Evolutionary conservation across 2,113 vertebrate genomes (phyloP).

Genomic region (Odocoileus virginianus): DNA sequence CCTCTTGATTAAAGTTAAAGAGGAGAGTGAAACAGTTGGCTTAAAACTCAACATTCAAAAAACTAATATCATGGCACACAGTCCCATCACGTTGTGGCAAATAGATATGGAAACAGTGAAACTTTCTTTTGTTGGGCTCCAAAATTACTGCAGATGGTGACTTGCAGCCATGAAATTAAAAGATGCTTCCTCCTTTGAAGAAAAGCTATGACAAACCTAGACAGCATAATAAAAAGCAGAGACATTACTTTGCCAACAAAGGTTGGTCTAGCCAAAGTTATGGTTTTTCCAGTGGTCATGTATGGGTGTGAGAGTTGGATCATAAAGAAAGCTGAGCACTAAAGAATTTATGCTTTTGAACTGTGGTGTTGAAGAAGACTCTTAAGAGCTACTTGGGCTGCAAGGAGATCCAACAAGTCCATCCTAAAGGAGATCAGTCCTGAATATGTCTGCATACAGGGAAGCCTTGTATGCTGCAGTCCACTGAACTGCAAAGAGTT

Average conservation of each 20-base stretch:
- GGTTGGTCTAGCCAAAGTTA: neutral
- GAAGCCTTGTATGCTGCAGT: neutral
- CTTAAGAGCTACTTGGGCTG: neutral
- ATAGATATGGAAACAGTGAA: neutral
- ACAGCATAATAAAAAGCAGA: neutral
- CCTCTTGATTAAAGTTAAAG: neutral
- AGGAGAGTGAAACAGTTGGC: neutral
- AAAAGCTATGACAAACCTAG: neutral
- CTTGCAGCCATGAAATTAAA: neutral
- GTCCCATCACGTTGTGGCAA: neutral
- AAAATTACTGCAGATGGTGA: neutral
- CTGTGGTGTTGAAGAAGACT: neutral
- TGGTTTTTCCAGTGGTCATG: neutral
- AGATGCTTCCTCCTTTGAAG: neutral
- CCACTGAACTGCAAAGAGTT: neutral
- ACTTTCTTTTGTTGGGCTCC: neutral
- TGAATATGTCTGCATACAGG: rapidly evolving
- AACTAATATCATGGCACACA: neutral
- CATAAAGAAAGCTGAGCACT: neutral
- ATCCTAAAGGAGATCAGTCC: neutral
- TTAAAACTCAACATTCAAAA: neutral
- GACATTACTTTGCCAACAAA: neutral
- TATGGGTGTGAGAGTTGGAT: neutral
- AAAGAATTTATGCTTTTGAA: neutral
- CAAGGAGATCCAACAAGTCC: neutral